Base-by-base conservation (phyloP, 2,113 vertebrate species). In the Cricetomys ansorgei region DNA sequence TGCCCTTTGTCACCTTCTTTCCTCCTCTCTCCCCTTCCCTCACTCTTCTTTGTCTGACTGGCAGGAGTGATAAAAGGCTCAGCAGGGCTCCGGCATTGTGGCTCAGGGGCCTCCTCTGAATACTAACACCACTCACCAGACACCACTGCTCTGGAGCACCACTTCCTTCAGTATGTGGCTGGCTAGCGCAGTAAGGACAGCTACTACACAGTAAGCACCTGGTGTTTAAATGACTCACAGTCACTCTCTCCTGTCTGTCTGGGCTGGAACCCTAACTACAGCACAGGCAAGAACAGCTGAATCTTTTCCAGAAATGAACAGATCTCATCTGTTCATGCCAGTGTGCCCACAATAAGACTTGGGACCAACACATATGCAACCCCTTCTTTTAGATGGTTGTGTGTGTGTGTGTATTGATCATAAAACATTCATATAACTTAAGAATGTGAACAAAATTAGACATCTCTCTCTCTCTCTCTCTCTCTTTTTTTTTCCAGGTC, bases 381-480 rank as follows among this genome's bases (percentile, higher is more conserved):
- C 4, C 11, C 13, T 59, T 91, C 15, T 50, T 7, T 89, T 45
- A 83, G 37, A n/a, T 62, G 31, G 34, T 40, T 79, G 27, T 81
- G 87, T 55, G 65, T 72, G n/a, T 76, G 16, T 31, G 50, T 15
- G 43, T 43, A 12, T 34, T 91, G 84, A 37, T 43, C 75, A 85
- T 76, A 12, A 34, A 96, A 94, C 34, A 92, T 94, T 80, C 75
- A 67, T 84, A 55, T 89, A 92, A 84, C 34, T 89, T 73, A 72
- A 95, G n/a, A 79, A 75, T 65, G 53, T 95, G 64, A 83, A 94
- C 64, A 91, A 96, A 95, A 87, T 69, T n/a, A 87, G 29, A 86
- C 31, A 29, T 80, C 23, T 77, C 23, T 94, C 77, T 91, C 37
- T 72, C 40, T 65, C 57, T n/a, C n/a, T n/a, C n/a, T n/a, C n/a